Base-by-base conservation (phyloP, 2,113 vertebrate species). In the Pluvianellus socialis region DNA sequence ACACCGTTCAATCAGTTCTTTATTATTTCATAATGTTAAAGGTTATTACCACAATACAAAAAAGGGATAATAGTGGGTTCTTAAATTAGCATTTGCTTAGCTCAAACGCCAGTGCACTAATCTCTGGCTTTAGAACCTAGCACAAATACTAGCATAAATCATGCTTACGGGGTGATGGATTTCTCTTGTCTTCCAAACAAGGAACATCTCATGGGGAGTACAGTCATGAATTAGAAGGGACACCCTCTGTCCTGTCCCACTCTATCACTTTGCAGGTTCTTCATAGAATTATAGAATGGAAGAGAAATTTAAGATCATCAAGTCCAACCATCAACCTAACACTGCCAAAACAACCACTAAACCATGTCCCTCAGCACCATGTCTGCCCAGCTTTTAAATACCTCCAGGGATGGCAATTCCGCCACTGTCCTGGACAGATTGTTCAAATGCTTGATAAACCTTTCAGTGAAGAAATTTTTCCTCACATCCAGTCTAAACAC, bases 21-120 rank as follows among this genome's bases (percentile, higher is more conserved):
- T 80, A 79, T 83, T 90, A 94, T 93, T 96, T 75, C 42, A 52
- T 59, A 88, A 70, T 44, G 52, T 50, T 72, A 87, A 95, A 94
- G 84, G 68, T 92, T 96, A 95, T 56, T 86, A 94, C 33, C 44
- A 74, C 55, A 77, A 76, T 32, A 94, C 59, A 67, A 84, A 92
- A 89, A 56, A 65, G 18, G 32, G 22, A 70, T 85, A 96, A 94
- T 71, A 79, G 75, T 0, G 1, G 38, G 71, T 81, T 94, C 72
- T 74, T 79, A 70, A 94, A 94, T 92, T 91, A 96, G 44, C 70
- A 79, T 58, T 83, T 47, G 40, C 86, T 90, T 44, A 58, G 75
- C 71, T 92, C 26, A 50, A 85, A 88, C 49, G 45, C 58, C 30
- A 53, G 42, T 76, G 62, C 42, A 40, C 67, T 72, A 61, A 87